A percentile compares a stretch with the other conserved stretches of the same genome.
Conservation (phyloP, 2,113 vertebrate species). For the Aix galericulata region DNA sequence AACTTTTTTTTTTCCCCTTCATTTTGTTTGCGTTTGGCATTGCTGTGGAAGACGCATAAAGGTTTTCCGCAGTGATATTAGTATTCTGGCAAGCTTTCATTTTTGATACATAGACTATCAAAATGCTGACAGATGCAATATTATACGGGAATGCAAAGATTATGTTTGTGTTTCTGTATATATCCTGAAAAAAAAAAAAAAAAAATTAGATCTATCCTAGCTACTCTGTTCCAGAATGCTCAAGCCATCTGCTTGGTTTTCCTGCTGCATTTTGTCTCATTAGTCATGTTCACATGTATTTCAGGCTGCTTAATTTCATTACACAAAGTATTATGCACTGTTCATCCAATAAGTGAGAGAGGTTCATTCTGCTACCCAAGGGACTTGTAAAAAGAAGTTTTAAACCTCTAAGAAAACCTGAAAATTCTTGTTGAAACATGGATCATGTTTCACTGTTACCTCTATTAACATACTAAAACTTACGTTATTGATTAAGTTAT, state of each 20-base stretch:
- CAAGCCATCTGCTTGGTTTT: constrained; percentile 61
- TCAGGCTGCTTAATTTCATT: constrained; percentile 70
- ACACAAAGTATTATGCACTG: constrained; percentile 38
- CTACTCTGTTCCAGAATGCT: background rate
- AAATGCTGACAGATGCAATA: constrained; percentile 14
- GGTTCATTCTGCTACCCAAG: constrained; percentile 1
- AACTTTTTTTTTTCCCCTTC: background rate
- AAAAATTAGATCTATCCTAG: background rate
- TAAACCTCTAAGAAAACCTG: constrained; percentile 35
- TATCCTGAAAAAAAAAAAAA: background rate
- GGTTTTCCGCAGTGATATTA: background rate
- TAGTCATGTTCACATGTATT: constrained; percentile 60
- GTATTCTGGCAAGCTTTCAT: background rate
- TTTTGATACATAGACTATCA: background rate
- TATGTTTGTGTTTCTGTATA: constrained; percentile 21
- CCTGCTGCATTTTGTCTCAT: constrained; percentile 58
- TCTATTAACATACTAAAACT: background rate
- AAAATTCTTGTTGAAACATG: constrained; percentile 45
- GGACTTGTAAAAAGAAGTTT: constrained; percentile 47
- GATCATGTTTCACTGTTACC: constrained; percentile 14
- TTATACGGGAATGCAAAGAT: constrained; percentile 11
- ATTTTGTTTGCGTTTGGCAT: background rate
- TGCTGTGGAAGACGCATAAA: background rate
- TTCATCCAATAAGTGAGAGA: constrained; percentile 55
- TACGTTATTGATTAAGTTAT: background rate